Percentiles rank a stretch among this genome's conserved stretches.
Evolutionary conservation across 2,888 invertebrate genomes (phyloP).

Genomic region (Hanleya hanleyi): DNA sequence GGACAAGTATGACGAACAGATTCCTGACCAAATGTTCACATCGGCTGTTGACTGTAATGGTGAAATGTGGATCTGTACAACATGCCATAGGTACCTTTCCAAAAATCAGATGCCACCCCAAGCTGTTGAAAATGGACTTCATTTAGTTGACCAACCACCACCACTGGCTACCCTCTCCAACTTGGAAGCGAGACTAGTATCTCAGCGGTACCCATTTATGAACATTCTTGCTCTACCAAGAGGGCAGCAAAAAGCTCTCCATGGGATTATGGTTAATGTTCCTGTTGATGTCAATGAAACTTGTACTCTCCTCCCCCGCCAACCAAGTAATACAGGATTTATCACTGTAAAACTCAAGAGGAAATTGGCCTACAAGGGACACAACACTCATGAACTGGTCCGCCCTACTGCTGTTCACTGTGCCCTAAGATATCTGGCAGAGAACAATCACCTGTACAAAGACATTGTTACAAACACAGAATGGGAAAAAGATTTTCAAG

Average conservation of each 20-base stretch:
- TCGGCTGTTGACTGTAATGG: too few relatives aligned
- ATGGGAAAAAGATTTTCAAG: not conserved
- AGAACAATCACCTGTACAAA: not conserved
- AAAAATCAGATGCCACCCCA: not conserved
- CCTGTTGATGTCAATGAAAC: not conserved
- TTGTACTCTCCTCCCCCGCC: not conserved
- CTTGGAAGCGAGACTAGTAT: not conserved
- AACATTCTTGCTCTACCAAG: slow-evolving; percentile 13
- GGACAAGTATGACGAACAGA: too few relatives aligned
- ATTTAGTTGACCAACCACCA: not conserved
- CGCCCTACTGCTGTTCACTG: not conserved
- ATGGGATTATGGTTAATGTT: slow-evolving; percentile 8
- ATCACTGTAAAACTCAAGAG: not conserved
- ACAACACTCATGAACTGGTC: not conserved
- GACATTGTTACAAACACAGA: not conserved
- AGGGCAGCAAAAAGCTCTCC: slow-evolving; percentile 12
- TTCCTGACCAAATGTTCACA: too few relatives aligned
- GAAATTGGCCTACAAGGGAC: not conserved
- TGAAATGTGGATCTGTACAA: slow-evolving; percentile 3
- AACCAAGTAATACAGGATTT: not conserved
- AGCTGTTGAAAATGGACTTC: not conserved
- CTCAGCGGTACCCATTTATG: slow-evolving; percentile 8
- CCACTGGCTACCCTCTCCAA: not conserved
- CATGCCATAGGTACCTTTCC: slow-evolving; percentile 4
- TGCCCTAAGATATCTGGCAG: not conserved